Evolutionary conservation across 1,140 invertebrate genomes (phyloP), one percentile per base, ranked within the genome.

Genomic region (Aphelenchoides avenae): DNA sequence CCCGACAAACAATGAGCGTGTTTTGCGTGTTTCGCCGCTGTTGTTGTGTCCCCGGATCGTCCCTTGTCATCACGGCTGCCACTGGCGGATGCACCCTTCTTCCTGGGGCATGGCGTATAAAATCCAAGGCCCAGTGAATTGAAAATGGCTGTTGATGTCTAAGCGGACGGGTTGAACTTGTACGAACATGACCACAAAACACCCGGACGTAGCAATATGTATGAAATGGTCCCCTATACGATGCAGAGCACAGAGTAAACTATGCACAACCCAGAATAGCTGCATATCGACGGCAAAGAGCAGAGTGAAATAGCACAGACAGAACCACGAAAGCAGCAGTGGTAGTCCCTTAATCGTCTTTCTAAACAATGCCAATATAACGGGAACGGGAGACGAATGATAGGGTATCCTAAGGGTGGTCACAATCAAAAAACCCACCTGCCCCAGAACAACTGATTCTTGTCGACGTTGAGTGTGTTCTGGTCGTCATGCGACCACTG

Each of bases 271-370:
- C 57, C 57, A 59, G 9, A 64, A 39, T 26, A 64, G 27, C 40
- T 59, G 57, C 60, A 59, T 64, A 33, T 59, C 57, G 15, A 59
- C 40, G 6, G 57, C 57, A 53, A 59, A 59, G 2, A 59, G 22
- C 27, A 57, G 46, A 3, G 55, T 44, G 43, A 59, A 59, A 33
- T 29, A 59, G 34, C 44, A 65, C 43, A 64, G 3, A 15, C 46
- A 54, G 42, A 59, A 59, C 61, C 39, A 62, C 13, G 61, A 20
- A 5, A 54, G 9, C 58, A 59, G 41, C 7, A 57, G 59, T 7
- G 55, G 55, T 26, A 57, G 6, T 11, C 29, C 55, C 20, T 48
- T 57, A 30, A 54, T 61, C 4, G 39, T 47, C 24, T 57, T 57
- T 26, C 55, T 57, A 30, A 5, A 53, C 5, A 34, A 57, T 2